These are phyloP conservation scores for Lepidurus apus DNA, from an alignment of 1,140 invertebrate genomes.

Conservation along the genomic window DNA sequence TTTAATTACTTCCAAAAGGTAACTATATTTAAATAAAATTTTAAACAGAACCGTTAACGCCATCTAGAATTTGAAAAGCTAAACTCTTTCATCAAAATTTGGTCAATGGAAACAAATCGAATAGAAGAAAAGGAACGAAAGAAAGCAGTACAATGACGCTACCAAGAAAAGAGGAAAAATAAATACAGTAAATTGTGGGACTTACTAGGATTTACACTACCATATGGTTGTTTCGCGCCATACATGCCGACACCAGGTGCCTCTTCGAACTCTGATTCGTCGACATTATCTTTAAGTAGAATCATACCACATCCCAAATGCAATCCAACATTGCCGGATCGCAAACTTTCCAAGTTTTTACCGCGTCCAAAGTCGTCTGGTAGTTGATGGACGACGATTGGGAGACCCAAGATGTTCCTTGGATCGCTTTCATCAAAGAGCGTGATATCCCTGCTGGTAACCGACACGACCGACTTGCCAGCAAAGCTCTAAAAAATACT, in stretches of 20 bases:
- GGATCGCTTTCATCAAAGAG: not conserved
- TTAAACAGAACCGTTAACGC: too few relatives aligned
- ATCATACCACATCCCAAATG: conserved; percentile 52
- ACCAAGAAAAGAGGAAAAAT: too few relatives aligned
- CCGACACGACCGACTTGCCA: not conserved
- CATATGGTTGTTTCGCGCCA: not conserved
- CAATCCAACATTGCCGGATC: conserved; percentile 53
- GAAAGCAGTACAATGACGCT: too few relatives aligned
- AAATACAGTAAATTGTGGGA: not conserved
- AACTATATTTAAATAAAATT: too few relatives aligned
- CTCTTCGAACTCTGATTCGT: conserved; percentile 18
- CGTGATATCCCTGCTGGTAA: not conserved
- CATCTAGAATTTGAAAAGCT: too few relatives aligned
- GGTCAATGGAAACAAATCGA: too few relatives aligned
- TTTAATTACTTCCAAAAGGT: too few relatives aligned
- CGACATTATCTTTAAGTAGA: conserved; percentile 25
- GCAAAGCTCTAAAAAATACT: not conserved
- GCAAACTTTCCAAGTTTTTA: conserved; percentile 45
- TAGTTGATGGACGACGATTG: conserved; percentile 48
- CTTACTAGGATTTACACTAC: not conserved
- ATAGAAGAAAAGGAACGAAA: too few relatives aligned
- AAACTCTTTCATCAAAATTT: too few relatives aligned
- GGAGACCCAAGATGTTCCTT: conserved; percentile 48
- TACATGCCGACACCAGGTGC: not conserved
- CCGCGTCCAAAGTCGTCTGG: conserved; percentile 52